Percentiles rank a stretch among this genome's conserved stretches.
phyloP scores from a whole-genome alignment of 2,797 vertebrate species.

The Synaphobranchus kaupii region DNA sequence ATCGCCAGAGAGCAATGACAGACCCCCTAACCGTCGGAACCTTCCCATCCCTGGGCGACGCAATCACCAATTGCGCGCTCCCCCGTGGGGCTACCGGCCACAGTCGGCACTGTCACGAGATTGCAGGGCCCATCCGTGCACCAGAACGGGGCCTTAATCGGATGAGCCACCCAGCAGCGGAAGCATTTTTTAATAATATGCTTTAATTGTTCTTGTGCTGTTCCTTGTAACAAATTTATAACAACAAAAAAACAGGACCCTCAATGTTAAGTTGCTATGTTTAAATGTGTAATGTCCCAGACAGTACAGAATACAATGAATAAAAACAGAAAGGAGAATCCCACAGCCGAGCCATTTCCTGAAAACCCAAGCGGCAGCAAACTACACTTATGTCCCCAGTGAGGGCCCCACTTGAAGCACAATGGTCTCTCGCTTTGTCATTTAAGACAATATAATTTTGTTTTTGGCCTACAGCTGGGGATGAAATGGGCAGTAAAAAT shows the following conservation, averaged over 20 bases:
- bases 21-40: no score
- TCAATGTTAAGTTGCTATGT: background rate
- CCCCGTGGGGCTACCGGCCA: no score
- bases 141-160: no score
- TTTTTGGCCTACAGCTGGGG: slow-evolving; percentile 61
- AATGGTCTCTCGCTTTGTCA: slow-evolving; percentile 37
- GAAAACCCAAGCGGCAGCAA: slow-evolving; percentile 38
- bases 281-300: background rate
- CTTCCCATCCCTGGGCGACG: no score
- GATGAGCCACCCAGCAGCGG: no score
- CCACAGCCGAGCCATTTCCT: slow-evolving; percentile 14
- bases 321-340: background rate
- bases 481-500: slow-evolving; percentile 65
- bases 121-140: no score
- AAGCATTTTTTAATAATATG: background rate
- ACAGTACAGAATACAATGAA: background rate
- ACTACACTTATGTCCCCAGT: slow-evolving; percentile 36
- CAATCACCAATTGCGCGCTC: no score
- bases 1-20: no score
- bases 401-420: slow-evolving; percentile 48
- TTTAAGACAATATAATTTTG: slow-evolving; percentile 60
- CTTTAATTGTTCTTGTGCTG: background rate
- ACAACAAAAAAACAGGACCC: background rate
- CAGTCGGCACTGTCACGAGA: no score
- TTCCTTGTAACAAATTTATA: background rate